A percentile compares a stretch with the other conserved stretches of the same genome.
These are phyloP conservation scores for Ephialtes manifestator DNA, from an alignment of 2,888 invertebrate species.

Conservation along the genomic window DNA sequence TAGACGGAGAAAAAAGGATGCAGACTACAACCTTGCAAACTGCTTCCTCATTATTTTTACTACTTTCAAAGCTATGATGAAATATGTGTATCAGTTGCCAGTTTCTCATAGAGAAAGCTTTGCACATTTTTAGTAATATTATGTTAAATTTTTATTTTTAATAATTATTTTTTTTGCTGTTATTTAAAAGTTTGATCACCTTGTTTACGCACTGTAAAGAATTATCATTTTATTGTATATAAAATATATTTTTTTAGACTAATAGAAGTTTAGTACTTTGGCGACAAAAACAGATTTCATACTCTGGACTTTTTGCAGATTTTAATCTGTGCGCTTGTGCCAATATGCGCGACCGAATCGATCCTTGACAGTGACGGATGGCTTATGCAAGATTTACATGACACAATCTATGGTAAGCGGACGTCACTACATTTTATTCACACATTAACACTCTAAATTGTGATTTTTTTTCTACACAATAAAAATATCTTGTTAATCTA, in stretches of 20 bases:
- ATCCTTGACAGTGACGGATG: conserved; percentile 47
- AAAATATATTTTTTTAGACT: too few relatives aligned
- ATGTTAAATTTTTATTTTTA: too few relatives aligned
- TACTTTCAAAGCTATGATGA: too few relatives aligned
- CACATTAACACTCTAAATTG: not conserved
- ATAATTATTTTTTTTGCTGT: too few relatives aligned
- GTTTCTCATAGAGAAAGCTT: too few relatives aligned
- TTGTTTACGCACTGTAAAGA: too few relatives aligned
- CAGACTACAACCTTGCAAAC: too few relatives aligned
- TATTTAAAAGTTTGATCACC: too few relatives aligned
- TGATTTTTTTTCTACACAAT: not conserved
- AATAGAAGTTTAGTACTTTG: not conserved
- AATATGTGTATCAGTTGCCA: too few relatives aligned
- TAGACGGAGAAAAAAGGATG: not conserved
- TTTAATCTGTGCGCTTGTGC: conserved; percentile 63
- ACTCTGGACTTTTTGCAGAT: conserved; percentile 59
- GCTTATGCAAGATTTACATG: conserved; percentile 54
- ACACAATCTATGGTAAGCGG: conserved; percentile 35
- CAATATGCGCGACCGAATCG: conserved; percentile 67
- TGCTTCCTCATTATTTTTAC: too few relatives aligned
- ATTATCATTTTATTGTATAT: too few relatives aligned
- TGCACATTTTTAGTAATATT: too few relatives aligned
- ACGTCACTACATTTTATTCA: not conserved
- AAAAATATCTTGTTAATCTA: not conserved
- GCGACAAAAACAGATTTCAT: not conserved